Conservation (phyloP, 2,888 invertebrate species). For the Mythimna impura region DNA sequence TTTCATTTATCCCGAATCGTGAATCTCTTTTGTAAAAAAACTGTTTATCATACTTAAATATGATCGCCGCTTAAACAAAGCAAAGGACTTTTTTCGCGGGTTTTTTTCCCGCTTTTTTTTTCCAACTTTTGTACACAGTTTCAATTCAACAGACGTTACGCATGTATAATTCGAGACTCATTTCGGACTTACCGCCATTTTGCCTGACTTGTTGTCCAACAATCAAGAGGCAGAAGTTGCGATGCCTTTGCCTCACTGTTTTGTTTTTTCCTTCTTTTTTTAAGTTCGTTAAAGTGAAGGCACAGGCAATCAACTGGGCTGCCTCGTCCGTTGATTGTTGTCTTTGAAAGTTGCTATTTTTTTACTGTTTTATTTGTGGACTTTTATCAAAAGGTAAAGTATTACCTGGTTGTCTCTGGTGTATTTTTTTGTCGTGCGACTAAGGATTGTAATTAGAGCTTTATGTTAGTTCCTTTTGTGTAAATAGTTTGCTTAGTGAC, state of each 20-base stretch:
- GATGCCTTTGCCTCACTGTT: slow-evolving; percentile 64
- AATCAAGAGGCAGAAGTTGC: slow-evolving; percentile 68
- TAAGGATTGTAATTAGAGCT: slow-evolving; percentile 59
- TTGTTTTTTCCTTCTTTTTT: slow-evolving; percentile 70
- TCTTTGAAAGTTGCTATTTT: slow-evolving; percentile 61
- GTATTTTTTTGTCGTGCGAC: slow-evolving; percentile 48
- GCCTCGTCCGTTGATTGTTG: slow-evolving; percentile 66
- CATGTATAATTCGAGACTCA: slow-evolving; percentile 79
- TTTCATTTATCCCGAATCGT: slow-evolving; percentile 48
- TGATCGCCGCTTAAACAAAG: slow-evolving; percentile 62
- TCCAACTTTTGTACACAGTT: slow-evolving; percentile 61
- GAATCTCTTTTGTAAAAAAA: slow-evolving; percentile 49
- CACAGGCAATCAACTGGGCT: slow-evolving; percentile 71
- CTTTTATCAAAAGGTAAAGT: slow-evolving; percentile 61
- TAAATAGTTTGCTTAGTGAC: slow-evolving; percentile 47
- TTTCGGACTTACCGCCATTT: slow-evolving; percentile 62
- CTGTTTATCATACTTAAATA: slow-evolving; percentile 64
- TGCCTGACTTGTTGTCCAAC: slow-evolving; percentile 66
- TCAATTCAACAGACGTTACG: slow-evolving; percentile 73
- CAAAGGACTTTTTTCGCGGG: slow-evolving; percentile 45
- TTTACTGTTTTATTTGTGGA: slow-evolving; percentile 55
- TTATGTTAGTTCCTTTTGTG: slow-evolving; percentile 52
- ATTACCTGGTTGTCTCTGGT: slow-evolving; percentile 62
- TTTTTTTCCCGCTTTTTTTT: slow-evolving; percentile 29
- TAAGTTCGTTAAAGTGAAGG: slow-evolving; percentile 73